Conservation (phyloP, 2,113 vertebrate genomes). For the Corythaixoides concolor region DNA sequence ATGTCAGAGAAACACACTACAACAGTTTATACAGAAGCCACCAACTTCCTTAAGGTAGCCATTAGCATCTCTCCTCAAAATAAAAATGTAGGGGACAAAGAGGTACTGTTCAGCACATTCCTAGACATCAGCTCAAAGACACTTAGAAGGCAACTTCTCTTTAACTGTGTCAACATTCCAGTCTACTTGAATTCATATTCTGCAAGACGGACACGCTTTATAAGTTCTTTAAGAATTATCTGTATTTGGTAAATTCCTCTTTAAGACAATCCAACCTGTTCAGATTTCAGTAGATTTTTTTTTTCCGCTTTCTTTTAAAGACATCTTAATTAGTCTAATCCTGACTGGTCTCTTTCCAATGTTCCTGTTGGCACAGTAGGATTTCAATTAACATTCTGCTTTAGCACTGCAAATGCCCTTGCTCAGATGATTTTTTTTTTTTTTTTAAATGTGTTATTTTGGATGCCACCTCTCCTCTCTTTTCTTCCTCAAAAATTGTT, state of each 20-base stretch:
- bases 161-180: neutral
- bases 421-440: conserved; percentile 49
- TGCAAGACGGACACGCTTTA: neutral
- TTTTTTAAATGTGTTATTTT: conserved; percentile 63
- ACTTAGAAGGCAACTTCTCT: neutral
- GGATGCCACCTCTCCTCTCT: conserved; percentile 64
- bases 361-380: conserved; percentile 82
- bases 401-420: conserved; percentile 75
- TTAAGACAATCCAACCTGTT: conserved; percentile 79
- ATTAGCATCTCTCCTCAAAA: neutral
- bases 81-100: neutral
- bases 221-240: conserved; percentile 20
- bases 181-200: neutral
- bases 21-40: neutral
- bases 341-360: conserved; percentile 83
- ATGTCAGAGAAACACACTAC: neutral
- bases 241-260: conserved; percentile 67
- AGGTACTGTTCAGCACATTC: neutral
- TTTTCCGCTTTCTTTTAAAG: conserved; percentile 72
- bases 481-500: conserved; percentile 63
- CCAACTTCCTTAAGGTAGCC: neutral
- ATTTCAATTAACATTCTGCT: conserved; percentile 84
- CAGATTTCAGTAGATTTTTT: conserved; percentile 28
- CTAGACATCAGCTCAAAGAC: neutral
- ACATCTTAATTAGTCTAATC: conserved; percentile 85